phyloP scores from a whole-genome alignment of 2,797 vertebrate genomes.

The Fratercula arctica region DNA sequence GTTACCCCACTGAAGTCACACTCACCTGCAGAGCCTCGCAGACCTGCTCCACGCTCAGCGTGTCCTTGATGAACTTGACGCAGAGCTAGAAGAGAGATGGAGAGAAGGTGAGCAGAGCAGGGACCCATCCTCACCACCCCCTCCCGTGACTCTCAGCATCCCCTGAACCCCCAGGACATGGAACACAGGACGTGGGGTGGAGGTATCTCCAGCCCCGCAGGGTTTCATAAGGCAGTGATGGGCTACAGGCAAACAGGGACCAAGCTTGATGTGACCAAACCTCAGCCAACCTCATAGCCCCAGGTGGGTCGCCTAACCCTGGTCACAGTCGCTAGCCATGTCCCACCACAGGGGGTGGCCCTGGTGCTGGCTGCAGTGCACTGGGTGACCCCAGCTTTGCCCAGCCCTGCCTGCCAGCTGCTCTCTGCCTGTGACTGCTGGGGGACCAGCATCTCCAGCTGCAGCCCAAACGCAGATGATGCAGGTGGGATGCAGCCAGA shows the following conservation, averaged over 20 bases:
- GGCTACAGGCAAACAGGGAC: background rate
- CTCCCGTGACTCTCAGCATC: background rate
- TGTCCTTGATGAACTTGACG: slow-evolving; percentile 61
- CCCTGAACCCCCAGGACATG: background rate
- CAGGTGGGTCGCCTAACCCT: background rate
- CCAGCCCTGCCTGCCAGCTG: background rate
- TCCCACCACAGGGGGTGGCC: background rate
- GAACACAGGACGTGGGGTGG: background rate
- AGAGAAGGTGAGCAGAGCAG: accelerated
- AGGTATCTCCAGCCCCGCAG: background rate
- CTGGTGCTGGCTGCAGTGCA: background rate
- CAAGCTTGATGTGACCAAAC: background rate
- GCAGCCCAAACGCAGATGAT: accelerated
- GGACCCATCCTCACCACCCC: background rate
- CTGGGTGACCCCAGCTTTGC: background rate
- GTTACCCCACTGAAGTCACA: background rate
- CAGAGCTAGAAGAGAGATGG: slow-evolving; percentile 49
- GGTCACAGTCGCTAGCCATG: background rate
- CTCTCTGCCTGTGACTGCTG: background rate
- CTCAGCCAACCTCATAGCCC: background rate
- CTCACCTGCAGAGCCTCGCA: slow-evolving; percentile 71
- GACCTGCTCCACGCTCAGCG: slow-evolving; percentile 53
- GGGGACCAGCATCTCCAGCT: background rate
- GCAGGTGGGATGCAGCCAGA: background rate
- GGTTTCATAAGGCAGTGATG: background rate